Conservation (phyloP, 2,113 vertebrate species). For the Scolopax mira region DNA sequence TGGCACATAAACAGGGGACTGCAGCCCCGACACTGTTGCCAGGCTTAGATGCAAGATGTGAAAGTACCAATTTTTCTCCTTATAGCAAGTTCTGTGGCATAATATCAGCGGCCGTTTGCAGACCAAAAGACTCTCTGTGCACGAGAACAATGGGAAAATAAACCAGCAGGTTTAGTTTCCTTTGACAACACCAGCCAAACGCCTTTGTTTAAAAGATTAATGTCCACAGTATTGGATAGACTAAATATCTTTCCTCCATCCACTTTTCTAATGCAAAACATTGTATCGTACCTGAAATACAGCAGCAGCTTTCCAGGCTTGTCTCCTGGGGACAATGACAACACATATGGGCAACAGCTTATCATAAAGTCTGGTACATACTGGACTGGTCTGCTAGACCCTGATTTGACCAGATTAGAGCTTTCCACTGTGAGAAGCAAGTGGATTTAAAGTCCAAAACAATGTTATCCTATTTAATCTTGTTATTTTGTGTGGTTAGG, state of each 20-base stretch:
- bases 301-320: neutral
- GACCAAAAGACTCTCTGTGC: neutral
- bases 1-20: neutral
- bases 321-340: constrained; percentile 31
- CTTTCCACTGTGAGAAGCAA: constrained; percentile 1
- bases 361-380: constrained; percentile 6
- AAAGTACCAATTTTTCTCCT: neutral
- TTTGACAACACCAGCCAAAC: neutral
- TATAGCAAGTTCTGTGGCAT: neutral
- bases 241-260: neutral
- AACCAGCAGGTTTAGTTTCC: constrained; percentile 20
- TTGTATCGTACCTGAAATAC: constrained; percentile 1
- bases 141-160: constrained; percentile 22
- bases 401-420: constrained; percentile 29
- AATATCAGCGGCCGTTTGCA: neutral
- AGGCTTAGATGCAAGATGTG: neutral
- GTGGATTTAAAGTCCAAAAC: constrained; percentile 41
- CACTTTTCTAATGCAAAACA: constrained; percentile 36
- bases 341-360: constrained; percentile 50
- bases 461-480: constrained; percentile 51
- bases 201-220: constrained; percentile 44
- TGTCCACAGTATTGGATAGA: neutral
- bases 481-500: neutral
- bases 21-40: neutral
- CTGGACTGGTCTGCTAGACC: neutral